These are phyloP conservation scores for Chromoteleia sp. DNA, from an alignment of 2,888 invertebrate species.

Conservation along the genomic window DNA sequence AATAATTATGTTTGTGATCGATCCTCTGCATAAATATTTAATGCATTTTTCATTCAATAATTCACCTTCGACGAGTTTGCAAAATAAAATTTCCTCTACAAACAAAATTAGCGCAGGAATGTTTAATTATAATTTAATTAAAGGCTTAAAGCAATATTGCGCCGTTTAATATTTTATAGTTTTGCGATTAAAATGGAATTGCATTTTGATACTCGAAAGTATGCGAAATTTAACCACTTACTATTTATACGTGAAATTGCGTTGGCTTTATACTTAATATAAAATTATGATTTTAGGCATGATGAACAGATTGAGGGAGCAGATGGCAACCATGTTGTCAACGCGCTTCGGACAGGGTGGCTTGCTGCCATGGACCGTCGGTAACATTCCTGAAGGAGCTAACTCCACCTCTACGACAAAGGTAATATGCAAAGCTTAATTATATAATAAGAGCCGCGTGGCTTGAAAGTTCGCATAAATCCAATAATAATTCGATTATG, in stretches of 20 bases:
- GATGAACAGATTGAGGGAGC: slow-evolving; percentile 75
- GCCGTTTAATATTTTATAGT: background rate
- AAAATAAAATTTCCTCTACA: background rate
- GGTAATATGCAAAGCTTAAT: slow-evolving; percentile 75
- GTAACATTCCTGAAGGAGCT: slow-evolving; percentile 79
- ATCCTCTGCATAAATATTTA: background rate
- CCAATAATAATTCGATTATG: slow-evolving; percentile 64
- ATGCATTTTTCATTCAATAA: too few relatives aligned
- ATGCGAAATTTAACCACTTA: slow-evolving; percentile 1
- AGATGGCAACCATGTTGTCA: slow-evolving; percentile 73
- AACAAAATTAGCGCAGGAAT: slow-evolving; percentile 4
- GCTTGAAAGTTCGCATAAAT: slow-evolving; percentile 60
- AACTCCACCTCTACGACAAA: slow-evolving; percentile 82
- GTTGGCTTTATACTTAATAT: slow-evolving; percentile 7
- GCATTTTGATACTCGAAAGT: background rate
- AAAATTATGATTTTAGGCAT: slow-evolving; percentile 73
- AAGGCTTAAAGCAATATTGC: background rate
- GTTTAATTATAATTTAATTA: slow-evolving; percentile 27
- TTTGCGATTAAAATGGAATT: background rate
- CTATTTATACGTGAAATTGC: background rate
- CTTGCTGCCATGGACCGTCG: slow-evolving; percentile 71
- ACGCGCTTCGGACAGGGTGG: slow-evolving; percentile 60
- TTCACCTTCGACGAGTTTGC: background rate
- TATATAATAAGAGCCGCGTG: slow-evolving; percentile 52
- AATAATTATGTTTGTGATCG: background rate